A percentile compares a stretch with the other conserved stretches of the same genome.
Evolutionary conservation across 53 echinoderm and acorn worm species (phyloP).

Genomic region (Glandiceps talaboti): DNA sequence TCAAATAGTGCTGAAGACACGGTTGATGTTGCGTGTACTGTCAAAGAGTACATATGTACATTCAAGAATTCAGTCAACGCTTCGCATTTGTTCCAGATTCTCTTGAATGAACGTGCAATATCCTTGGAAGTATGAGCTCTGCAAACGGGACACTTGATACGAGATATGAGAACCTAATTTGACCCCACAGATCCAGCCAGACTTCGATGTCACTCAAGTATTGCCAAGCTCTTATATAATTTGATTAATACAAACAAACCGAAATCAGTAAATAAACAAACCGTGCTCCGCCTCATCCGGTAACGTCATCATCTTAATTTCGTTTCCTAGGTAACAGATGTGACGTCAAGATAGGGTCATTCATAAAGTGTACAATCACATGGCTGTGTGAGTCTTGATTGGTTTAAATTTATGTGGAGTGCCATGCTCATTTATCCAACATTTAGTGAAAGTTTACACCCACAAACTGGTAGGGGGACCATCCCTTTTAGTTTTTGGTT

Average conservation of each 20-base stretch:
- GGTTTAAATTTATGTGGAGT: background rate
- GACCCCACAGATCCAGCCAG: too few species aligned
- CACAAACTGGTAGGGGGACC: background rate
- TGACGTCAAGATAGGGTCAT: background rate
- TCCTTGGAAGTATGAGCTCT: too few species aligned
- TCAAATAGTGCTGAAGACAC: too few species aligned
- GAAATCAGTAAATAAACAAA: conserved; percentile 22
- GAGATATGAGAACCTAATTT: too few species aligned
- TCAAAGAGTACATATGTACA: too few species aligned
- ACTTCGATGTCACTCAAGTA: background rate
- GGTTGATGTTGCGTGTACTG: too few species aligned
- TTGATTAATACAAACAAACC: background rate
- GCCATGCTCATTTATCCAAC: background rate
- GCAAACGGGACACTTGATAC: too few species aligned
- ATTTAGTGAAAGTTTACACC: background rate
- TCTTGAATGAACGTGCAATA: too few species aligned
- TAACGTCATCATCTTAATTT: conserved; percentile 43
- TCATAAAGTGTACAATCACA: background rate
- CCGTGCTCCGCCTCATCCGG: conserved; percentile 67
- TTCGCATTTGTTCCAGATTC: too few species aligned
- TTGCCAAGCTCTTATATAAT: background rate
- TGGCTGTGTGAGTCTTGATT: background rate
- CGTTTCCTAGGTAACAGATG: conserved; percentile 25
- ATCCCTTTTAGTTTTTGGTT: background rate
- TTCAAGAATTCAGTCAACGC: too few species aligned